Evolutionary conservation across 2,797 vertebrate genomes (phyloP).

Genomic region (Gambelia wislizenii): DNA sequence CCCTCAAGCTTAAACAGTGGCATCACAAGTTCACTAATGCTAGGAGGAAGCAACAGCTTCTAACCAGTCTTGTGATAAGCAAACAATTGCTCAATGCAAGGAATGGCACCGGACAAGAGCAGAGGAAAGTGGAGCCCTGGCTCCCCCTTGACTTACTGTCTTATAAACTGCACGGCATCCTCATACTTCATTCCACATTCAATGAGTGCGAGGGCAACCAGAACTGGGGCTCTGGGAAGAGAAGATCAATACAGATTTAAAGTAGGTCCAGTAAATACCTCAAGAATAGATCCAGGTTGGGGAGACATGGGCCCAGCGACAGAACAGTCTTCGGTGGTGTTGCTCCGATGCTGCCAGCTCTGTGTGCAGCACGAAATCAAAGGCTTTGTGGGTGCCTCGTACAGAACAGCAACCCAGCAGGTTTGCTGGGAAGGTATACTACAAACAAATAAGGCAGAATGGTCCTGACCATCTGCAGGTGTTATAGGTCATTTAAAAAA

Average conservation of each 20-base stretch:
- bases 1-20: background rate
- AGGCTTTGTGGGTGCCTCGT: background rate
- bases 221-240: constrained; percentile 91
- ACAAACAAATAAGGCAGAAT: background rate
- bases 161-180: constrained; percentile 98
- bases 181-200: constrained; percentile 99
- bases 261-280: background rate
- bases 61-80: background rate
- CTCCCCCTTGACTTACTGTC: constrained; percentile 89
- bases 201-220: constrained; percentile 97
- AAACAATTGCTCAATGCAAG: background rate
- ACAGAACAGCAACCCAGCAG: background rate
- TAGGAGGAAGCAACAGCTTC: background rate
- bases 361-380: constrained; percentile 15
- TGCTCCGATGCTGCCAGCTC: background rate
- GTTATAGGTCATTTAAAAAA: background rate
- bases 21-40: background rate
- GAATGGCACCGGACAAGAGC: background rate
- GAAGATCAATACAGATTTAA: constrained; percentile 52
- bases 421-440: background rate
- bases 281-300: constrained; percentile 11
- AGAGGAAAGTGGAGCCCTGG: background rate
- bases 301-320: constrained; percentile 9
- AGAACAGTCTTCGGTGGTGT: constrained; percentile 35
- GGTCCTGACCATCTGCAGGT: background rate